These are phyloP conservation scores for Oscheius myriophilus DNA, from an alignment of 2,888 invertebrate species.

Conservation along the genomic window DNA sequence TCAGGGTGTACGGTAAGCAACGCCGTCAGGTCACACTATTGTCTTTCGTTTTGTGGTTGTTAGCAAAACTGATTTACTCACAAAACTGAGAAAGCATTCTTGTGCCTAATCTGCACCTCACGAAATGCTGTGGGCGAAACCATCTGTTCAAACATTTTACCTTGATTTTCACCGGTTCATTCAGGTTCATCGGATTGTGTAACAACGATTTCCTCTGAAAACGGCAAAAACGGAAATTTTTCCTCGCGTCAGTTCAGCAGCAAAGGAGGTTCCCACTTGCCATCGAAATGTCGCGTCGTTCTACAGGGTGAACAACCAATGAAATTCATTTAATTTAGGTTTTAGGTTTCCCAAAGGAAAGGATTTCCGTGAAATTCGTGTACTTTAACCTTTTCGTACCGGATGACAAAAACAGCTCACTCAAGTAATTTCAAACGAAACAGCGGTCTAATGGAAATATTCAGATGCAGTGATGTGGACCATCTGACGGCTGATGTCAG, in stretches of 20 bases:
- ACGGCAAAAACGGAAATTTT: slow-evolving; percentile 40
- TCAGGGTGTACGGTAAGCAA: slow-evolving; percentile 4
- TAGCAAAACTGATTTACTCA: no score
- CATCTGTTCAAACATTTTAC: no score
- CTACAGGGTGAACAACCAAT: slow-evolving; percentile 32
- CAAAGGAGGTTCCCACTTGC: slow-evolving; percentile 29
- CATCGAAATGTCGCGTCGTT: slow-evolving; percentile 46
- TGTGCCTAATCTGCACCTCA: no score
- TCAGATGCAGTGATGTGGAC: slow-evolving; percentile 79
- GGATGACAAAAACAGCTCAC: slow-evolving; percentile 43
- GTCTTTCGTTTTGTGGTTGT: no score
- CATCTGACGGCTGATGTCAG: slow-evolving; percentile 77
- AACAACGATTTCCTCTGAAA: slow-evolving; percentile 42
- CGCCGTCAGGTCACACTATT: neutral
- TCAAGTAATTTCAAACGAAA: slow-evolving; percentile 25
- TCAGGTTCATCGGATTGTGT: slow-evolving; percentile 42
- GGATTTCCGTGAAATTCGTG: slow-evolving; percentile 62
- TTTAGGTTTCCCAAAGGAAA: slow-evolving; percentile 60
- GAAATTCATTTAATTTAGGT: neutral
- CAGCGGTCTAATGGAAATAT: slow-evolving; percentile 11
- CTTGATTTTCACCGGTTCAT: no score
- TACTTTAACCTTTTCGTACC: slow-evolving; percentile 66
- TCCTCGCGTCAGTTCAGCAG: slow-evolving; percentile 38
- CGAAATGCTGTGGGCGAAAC: no score
- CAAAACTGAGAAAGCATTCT: no score